phyloP scores from a whole-genome alignment of 2,888 invertebrate species.

The Catonia carolina region DNA sequence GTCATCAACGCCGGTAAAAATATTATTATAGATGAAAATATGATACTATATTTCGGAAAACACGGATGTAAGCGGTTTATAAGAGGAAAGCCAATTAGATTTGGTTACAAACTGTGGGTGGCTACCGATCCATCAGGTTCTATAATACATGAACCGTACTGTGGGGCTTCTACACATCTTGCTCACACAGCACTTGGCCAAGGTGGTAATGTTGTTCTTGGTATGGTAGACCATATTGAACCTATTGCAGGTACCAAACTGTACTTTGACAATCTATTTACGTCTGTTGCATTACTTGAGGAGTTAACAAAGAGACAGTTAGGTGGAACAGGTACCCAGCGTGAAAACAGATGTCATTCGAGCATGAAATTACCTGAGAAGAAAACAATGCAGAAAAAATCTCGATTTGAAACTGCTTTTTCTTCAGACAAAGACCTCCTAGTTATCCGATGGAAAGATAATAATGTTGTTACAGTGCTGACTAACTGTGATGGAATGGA shows the following conservation, averaged over 20 bases:
- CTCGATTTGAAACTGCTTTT: too few relatives aligned
- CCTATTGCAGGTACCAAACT: not conserved
- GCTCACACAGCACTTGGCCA: not conserved
- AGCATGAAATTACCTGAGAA: too few relatives aligned
- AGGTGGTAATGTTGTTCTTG: not conserved
- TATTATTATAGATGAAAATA: constrained; percentile 35
- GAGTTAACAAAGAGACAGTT: too few relatives aligned
- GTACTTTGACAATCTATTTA: not conserved
- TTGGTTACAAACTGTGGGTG: constrained; percentile 38
- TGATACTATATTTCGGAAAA: constrained; percentile 39
- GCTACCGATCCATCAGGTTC: too few relatives aligned
- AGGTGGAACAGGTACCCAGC: not conserved
- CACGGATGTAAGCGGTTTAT: constrained; percentile 38
- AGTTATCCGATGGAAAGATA: too few relatives aligned
- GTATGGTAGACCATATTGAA: not conserved
- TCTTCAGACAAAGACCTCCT: too few relatives aligned
- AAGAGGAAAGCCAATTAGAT: constrained; percentile 38
- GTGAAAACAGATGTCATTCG: not conserved
- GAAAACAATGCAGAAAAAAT: too few relatives aligned
- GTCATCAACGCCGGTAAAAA: not conserved
- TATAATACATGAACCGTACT: constrained; percentile 1
- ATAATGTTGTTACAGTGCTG: too few relatives aligned
- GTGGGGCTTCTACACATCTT: not conserved
- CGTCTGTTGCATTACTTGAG: not conserved
- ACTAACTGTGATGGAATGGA: too few relatives aligned